Evolutionary conservation across 2,113 vertebrate species (phyloP).

Genomic region (Baryphthengus martii): DNA sequence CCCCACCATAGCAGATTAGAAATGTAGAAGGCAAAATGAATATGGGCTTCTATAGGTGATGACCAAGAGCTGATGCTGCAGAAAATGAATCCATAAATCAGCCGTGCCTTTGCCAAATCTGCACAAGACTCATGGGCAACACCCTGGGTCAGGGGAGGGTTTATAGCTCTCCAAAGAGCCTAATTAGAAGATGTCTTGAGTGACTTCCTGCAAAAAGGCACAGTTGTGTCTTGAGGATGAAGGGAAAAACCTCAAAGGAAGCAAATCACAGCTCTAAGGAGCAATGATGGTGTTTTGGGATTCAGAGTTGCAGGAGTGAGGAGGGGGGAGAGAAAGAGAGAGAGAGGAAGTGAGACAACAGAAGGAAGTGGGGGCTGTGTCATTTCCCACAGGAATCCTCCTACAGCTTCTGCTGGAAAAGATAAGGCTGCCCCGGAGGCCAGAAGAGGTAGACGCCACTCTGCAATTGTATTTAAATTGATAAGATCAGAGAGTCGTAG

Average conservation of each 20-base stretch:
- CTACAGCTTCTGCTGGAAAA: conserved; percentile 76
- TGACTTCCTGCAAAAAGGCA: conserved; percentile 40
- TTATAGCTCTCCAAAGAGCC: background rate
- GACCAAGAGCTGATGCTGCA: background rate
- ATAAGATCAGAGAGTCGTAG: conserved; percentile 37
- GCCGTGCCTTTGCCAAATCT: background rate
- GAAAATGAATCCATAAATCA: background rate
- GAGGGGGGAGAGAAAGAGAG: conserved; percentile 70
- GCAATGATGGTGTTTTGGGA: conserved; percentile 79
- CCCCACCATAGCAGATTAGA: accelerated
- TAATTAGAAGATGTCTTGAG: conserved; percentile 3
- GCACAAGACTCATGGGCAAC: background rate
- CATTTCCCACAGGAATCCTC: conserved; percentile 78
- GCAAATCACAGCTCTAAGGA: conserved; percentile 51
- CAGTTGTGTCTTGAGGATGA: background rate
- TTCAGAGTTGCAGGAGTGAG: conserved; percentile 34
- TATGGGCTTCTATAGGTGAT: background rate
- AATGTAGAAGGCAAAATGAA: background rate
- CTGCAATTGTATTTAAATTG: conserved; percentile 45
- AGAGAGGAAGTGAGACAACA: conserved; percentile 79
- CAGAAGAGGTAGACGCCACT: conserved; percentile 13
- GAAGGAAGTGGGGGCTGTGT: conserved; percentile 82
- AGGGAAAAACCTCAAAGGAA: conserved; percentile 14
- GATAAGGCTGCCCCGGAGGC: conserved; percentile 82
- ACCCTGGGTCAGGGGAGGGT: background rate